These are phyloP conservation scores for Phorcus lineatus DNA, from an alignment of 2,888 invertebrate species.

Conservation along the genomic window DNA sequence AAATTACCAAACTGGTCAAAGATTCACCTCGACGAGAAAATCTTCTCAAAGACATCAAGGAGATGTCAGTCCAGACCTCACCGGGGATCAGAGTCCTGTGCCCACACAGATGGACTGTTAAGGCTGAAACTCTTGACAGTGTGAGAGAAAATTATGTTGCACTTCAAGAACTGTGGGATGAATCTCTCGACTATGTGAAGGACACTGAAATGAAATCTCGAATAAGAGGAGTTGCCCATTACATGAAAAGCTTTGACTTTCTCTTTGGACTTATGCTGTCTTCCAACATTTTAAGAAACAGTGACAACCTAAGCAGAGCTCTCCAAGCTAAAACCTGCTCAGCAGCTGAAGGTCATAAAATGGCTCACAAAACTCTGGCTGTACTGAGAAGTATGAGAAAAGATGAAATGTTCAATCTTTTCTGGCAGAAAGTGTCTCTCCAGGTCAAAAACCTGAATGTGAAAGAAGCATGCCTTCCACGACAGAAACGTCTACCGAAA, in stretches of 20 bases:
- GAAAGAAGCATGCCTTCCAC: background rate
- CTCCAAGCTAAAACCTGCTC: slow-evolving; percentile 14
- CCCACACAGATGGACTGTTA: slow-evolving; percentile 44
- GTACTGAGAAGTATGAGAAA: background rate
- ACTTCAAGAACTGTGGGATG: background rate
- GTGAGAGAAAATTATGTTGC: slow-evolving; percentile 25
- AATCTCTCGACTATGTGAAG: background rate
- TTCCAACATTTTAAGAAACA: background rate
- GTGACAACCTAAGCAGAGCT: slow-evolving; percentile 3
- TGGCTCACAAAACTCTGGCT: background rate
- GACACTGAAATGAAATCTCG: background rate
- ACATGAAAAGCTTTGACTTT: slow-evolving; percentile 26
- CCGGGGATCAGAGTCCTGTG: slow-evolving; percentile 39
- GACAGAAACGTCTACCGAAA: background rate
- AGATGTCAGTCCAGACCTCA: slow-evolving; percentile 31
- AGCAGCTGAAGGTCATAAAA: slow-evolving; percentile 20
- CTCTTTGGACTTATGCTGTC: slow-evolving; percentile 16
- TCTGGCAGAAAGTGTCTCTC: background rate
- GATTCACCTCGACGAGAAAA: slow-evolving; percentile 41
- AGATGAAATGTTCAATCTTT: background rate
- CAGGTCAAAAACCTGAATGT: background rate
- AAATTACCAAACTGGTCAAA: slow-evolving; percentile 44
- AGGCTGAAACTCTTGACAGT: slow-evolving; percentile 27
- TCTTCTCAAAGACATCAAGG: slow-evolving; percentile 36
- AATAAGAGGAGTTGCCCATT: background rate